Conservation (phyloP, 1,140 invertebrate genomes). For the Diploscapter pachys region DNA sequence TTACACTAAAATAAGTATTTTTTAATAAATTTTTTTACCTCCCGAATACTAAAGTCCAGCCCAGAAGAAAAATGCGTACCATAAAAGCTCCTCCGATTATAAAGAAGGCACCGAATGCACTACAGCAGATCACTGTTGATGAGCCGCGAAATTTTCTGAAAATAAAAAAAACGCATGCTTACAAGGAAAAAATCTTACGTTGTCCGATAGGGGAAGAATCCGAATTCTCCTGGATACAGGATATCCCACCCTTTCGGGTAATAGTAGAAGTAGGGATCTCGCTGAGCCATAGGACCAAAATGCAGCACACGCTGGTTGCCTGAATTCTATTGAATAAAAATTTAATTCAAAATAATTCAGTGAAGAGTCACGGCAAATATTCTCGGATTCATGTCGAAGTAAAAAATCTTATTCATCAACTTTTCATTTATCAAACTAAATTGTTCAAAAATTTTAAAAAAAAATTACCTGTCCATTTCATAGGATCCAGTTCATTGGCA, state of each 20-base stretch:
- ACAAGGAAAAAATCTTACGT: slow-evolving; percentile 41
- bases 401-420: too few species aligned
- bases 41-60: too few species aligned
- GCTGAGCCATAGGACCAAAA: slow-evolving; percentile 58
- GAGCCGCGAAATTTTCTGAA: slow-evolving; percentile 58
- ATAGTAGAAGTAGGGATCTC: slow-evolving; percentile 59
- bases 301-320: slow-evolving; percentile 57
- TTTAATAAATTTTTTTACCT: too few species aligned
- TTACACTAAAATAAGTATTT: too few species aligned
- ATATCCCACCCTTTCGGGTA: slow-evolving; percentile 59
- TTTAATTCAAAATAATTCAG: not conserved
- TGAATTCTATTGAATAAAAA: not conserved
- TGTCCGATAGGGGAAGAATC: slow-evolving; percentile 58
- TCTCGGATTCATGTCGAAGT: not conserved
- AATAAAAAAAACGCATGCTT: slow-evolving; percentile 25
- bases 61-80: slow-evolving; percentile 23
- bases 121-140: slow-evolving; percentile 50
- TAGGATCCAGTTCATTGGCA: slow-evolving; percentile 53
- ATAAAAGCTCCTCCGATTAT: slow-evolving; percentile 54
- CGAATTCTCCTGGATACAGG: slow-evolving; percentile 57
- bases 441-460: not conserved
- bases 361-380: not conserved
- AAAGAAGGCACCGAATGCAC: slow-evolving; percentile 54
- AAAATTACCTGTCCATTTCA: slow-evolving; percentile 27
- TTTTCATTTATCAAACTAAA: too few species aligned